Conservation (phyloP, 2,113 vertebrate species). For the Mirounga angustirostris region DNA sequence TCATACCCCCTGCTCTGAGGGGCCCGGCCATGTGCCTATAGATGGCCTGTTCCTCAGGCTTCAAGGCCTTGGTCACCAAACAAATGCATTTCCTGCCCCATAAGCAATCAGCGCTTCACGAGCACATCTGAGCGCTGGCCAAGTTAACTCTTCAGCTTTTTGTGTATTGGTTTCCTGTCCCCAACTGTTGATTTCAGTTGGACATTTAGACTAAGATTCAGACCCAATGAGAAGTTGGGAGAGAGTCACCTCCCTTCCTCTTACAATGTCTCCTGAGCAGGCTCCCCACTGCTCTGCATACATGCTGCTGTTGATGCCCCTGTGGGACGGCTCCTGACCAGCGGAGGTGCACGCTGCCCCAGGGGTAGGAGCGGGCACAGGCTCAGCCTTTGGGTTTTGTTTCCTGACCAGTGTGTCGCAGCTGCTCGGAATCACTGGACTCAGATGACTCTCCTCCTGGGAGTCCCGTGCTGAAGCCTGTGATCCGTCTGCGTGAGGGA, state of each 20-base stretch:
- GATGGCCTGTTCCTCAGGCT: too few species aligned
- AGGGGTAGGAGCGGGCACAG: neutral
- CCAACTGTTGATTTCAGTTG: neutral
- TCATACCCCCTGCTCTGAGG: neutral
- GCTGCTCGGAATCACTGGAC: neutral
- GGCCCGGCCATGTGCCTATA: rapidly evolving
- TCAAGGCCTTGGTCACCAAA: too few species aligned
- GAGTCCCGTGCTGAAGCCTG: neutral
- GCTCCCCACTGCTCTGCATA: neutral
- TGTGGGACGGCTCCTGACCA: neutral
- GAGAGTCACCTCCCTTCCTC: rapidly evolving
- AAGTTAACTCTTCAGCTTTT: neutral
- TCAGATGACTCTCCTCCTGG: neutral
- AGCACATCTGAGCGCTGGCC: neutral
- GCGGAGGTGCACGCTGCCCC: neutral
- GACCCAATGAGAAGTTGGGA: neutral
- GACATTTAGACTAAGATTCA: neutral
- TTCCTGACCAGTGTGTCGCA: neutral
- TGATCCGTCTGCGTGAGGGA: neutral
- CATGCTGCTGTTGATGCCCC: neutral
- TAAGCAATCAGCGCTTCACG: too few species aligned
- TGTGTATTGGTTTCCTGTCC: neutral
- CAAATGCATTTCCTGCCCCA: neutral
- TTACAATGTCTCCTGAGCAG: too few species aligned
- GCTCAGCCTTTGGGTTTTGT: neutral